phyloP scores from a whole-genome alignment of 2,797 vertebrate genomes.

The Rhabdophis nuchalis region DNA sequence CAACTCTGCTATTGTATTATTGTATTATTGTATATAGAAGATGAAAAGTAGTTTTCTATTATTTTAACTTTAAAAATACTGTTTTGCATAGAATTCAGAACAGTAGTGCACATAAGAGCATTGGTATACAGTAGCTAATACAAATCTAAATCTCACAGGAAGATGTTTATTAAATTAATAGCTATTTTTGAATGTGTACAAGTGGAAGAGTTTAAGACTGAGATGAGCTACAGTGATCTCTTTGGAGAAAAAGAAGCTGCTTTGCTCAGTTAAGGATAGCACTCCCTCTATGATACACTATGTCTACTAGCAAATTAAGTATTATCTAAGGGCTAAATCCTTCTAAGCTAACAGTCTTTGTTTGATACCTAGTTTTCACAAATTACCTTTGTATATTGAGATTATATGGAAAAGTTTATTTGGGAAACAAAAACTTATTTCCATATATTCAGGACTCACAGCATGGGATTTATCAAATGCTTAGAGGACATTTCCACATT shows the following conservation, averaged over 20 bases:
- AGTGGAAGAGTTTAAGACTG: not conserved
- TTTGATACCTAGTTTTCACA: not conserved
- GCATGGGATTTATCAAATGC: not conserved
- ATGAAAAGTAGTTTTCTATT: not conserved
- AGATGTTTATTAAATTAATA: not conserved
- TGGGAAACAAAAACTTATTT: too few species aligned
- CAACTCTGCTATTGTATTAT: too few species aligned
- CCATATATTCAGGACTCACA: not conserved
- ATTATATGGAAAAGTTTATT: not conserved
- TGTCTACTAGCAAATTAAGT: not conserved
- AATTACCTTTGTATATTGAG: not conserved
- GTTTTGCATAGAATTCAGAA: not conserved
- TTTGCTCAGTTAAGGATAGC: not conserved
- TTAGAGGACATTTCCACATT: not conserved
- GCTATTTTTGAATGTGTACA: not conserved
- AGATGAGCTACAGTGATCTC: not conserved
- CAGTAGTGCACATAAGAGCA: not conserved
- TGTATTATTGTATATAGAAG: too few species aligned
- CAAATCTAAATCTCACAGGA: not conserved
- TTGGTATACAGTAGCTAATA: not conserved
- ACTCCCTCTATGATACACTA: not conserved
- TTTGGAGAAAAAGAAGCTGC: not conserved
- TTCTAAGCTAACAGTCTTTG: not conserved
- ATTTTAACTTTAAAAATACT: not conserved
- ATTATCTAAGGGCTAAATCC: not conserved